phyloP scores from a whole-genome alignment of 2,888 invertebrate genomes.

The Furcula furcula region DNA sequence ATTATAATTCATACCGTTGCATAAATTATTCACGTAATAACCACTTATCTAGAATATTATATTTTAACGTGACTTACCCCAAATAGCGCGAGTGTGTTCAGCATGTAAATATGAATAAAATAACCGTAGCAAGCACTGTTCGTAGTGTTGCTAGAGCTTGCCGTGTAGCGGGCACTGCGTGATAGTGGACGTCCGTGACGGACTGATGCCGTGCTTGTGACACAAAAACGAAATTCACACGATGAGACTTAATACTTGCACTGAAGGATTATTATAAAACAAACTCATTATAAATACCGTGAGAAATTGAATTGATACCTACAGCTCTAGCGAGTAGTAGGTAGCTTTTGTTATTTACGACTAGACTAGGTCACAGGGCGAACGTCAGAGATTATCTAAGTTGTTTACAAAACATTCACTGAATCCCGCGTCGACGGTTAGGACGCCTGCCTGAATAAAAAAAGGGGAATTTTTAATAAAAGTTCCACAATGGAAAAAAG shows the following conservation, averaged over 20 bases:
- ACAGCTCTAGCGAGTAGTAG: too few relatives aligned
- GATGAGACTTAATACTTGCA: slow-evolving; percentile 20
- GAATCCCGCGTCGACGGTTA: slow-evolving; percentile 1
- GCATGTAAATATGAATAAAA: slow-evolving; percentile 13
- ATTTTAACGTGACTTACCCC: slow-evolving; percentile 14
- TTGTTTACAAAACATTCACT: slow-evolving; percentile 5
- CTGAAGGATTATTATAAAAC: slow-evolving; percentile 18
- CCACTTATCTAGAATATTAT: slow-evolving; percentile 2
- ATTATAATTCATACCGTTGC: slow-evolving; percentile 2
- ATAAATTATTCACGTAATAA: background rate
- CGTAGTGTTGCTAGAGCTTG: slow-evolving; percentile 9
- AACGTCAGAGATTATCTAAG: slow-evolving; percentile 2
- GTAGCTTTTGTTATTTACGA: slow-evolving; percentile 10
- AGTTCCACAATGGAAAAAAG: slow-evolving; percentile 30
- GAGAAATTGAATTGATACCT: slow-evolving; percentile 10
- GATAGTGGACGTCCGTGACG: slow-evolving; percentile 8
- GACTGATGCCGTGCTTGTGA: slow-evolving; percentile 22
- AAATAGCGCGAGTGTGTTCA: slow-evolving; percentile 8
- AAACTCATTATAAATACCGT: slow-evolving; percentile 16
- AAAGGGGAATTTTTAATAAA: slow-evolving; percentile 28
- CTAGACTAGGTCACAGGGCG: slow-evolving; percentile 3
- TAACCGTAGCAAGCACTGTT: slow-evolving; percentile 9
- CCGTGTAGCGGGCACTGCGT: slow-evolving; percentile 7
- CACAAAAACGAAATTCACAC: slow-evolving; percentile 27
- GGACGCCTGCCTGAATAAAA: slow-evolving; percentile 17